A percentile compares a stretch with the other conserved stretches of the same genome.
Evolutionary conservation across 2,113 vertebrate genomes (phyloP).

Genomic region (Phrynosoma platyrhinos): DNA sequence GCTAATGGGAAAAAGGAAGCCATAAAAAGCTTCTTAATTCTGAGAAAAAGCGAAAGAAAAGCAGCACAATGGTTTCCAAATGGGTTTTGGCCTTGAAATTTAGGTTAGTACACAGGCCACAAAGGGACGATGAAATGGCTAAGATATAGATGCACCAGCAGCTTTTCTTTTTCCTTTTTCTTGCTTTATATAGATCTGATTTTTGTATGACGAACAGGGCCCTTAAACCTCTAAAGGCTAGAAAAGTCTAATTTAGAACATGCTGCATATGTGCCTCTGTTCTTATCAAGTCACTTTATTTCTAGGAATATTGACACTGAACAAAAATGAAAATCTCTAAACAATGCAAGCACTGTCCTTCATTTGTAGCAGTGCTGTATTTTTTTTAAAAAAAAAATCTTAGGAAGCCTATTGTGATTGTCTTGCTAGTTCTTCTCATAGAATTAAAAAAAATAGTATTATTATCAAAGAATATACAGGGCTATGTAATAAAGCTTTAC

Average conservation of each 20-base stretch:
- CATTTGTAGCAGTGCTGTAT: slow-evolving; percentile 5
- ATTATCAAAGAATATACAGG: slow-evolving; percentile 57
- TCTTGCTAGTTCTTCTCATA: slow-evolving; percentile 61
- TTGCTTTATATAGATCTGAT: slow-evolving; percentile 10
- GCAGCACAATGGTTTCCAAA: slow-evolving; percentile 47
- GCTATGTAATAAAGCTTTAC: slow-evolving; percentile 50
- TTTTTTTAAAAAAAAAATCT: slow-evolving; percentile 7
- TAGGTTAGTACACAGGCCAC: slow-evolving; percentile 37
- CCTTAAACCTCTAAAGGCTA: background rate
- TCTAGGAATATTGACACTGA: slow-evolving; percentile 26
- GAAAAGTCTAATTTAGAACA: background rate
- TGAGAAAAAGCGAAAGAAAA: slow-evolving; percentile 35
- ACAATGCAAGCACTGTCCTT: slow-evolving; percentile 51
- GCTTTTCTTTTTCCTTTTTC: slow-evolving; percentile 20
- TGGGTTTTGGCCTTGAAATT: slow-evolving; percentile 27
- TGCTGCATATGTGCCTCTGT: background rate
- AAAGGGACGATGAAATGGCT: slow-evolving; percentile 41
- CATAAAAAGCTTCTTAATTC: slow-evolving; percentile 24
- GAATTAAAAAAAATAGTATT: slow-evolving; percentile 65
- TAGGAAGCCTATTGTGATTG: slow-evolving; percentile 55
- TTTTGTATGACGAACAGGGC: slow-evolving; percentile 6
- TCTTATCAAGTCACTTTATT: slow-evolving; percentile 35
- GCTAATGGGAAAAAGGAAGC: slow-evolving; percentile 48
- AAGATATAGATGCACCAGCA: slow-evolving; percentile 24
- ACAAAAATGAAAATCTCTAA: slow-evolving; percentile 25